Conservation (phyloP, 1,140 invertebrate genomes). For the Drosophila willistoni region DNA sequence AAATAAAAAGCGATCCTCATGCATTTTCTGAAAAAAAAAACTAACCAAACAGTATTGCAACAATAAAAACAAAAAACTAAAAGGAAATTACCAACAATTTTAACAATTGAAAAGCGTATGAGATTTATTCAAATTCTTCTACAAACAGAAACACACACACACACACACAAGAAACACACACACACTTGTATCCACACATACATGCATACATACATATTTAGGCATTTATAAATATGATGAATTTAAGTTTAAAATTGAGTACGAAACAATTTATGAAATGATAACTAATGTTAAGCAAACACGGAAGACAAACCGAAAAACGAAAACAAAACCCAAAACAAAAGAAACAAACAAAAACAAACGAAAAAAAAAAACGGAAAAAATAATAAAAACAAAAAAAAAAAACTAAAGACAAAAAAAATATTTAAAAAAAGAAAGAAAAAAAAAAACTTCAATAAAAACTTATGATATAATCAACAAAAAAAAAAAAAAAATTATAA, state of each 20-base stretch:
- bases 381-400: constrained; percentile 42
- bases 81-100: constrained; percentile 21
- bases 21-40: constrained; percentile 41
- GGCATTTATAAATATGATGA: constrained; percentile 76
- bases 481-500: constrained; percentile 37
- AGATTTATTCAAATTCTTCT: constrained; percentile 31
- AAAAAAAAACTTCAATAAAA: constrained; percentile 82
- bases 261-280: constrained; percentile 75
- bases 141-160: constrained; percentile 37
- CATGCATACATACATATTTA: constrained; percentile 52
- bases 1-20: constrained; percentile 23
- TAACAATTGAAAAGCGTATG: constrained; percentile 24
- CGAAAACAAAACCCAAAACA: constrained; percentile 46
- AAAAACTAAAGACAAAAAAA: constrained; percentile 42
- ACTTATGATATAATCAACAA: constrained; percentile 83
- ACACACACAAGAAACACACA: constrained; percentile 46
- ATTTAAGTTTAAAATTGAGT: constrained; percentile 74
- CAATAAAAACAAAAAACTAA: constrained; percentile 4
- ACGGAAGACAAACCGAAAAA: constrained; percentile 36
- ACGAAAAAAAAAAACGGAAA: constrained; percentile 51
- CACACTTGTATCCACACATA: constrained; percentile 35
- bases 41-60: constrained; percentile 71
- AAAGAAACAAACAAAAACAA: constrained; percentile 43
- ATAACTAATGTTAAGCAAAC: constrained; percentile 62
- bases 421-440: constrained; percentile 63